phyloP scores from a whole-genome alignment of 2,888 invertebrate species.

The Clusia tigrina region DNA sequence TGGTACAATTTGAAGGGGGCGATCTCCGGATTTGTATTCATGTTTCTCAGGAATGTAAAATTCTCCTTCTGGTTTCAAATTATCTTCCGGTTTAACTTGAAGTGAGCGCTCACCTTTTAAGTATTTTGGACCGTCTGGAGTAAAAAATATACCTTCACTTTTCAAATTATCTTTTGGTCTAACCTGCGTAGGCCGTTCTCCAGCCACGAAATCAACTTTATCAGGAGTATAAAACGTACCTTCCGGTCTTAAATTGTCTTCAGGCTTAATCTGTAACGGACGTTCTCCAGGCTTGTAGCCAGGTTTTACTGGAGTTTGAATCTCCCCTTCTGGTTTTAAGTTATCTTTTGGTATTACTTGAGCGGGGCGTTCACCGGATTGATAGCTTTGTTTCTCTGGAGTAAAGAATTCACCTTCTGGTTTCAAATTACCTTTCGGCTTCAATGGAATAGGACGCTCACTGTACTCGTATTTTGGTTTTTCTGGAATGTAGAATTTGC shows the following conservation, averaged over 20 bases:
- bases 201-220: constrained; percentile 65
- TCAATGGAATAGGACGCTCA: constrained; percentile 65
- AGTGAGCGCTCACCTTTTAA: constrained; percentile 65
- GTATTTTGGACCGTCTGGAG: constrained; percentile 63
- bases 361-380: constrained; percentile 64
- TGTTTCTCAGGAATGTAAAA: constrained; percentile 64
- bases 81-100: constrained; percentile 68
- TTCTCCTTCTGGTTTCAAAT: constrained; percentile 68
- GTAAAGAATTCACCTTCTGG: constrained; percentile 69
- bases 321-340: constrained; percentile 68
- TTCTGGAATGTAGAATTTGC: constrained; percentile 66
- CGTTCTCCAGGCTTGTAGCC: constrained; percentile 60
- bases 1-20: constrained; percentile 59
- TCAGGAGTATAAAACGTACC: constrained; percentile 65
- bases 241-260: constrained; percentile 69
- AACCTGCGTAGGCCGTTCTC: no score
- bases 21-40: constrained; percentile 65
- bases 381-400: constrained; percentile 48
- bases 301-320: constrained; percentile 61
- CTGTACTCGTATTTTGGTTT: constrained; percentile 64
- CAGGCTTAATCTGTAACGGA: constrained; percentile 60
- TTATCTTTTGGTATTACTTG: constrained; percentile 65
- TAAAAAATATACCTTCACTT: constrained; percentile 66
- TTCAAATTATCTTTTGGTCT: constrained; percentile 65
- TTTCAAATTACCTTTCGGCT: constrained; percentile 67